Percentiles rank a stretch among this genome's conserved stretches.
Conservation (phyloP, 2,888 invertebrate genomes). For the Proisotoma minuta region DNA sequence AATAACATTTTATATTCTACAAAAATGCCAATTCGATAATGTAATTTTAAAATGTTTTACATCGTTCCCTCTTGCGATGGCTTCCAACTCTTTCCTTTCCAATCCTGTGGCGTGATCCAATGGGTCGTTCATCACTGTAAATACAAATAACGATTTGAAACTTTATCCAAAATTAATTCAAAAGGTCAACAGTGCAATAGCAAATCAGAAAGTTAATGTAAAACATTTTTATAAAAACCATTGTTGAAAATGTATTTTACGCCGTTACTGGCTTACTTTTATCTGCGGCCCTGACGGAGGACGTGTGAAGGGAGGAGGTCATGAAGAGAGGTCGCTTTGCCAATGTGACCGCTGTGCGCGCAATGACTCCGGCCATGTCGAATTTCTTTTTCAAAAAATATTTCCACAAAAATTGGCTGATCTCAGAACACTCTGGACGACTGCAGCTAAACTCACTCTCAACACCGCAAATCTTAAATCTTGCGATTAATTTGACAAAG, state of each 20-base stretch:
- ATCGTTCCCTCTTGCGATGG: slow-evolving; percentile 79
- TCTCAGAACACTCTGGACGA: no score
- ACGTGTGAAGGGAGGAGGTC: slow-evolving; percentile 17
- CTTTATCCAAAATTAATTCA: background rate
- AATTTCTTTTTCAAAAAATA: no score
- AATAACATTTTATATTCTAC: slow-evolving; percentile 4
- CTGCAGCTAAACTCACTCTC: no score
- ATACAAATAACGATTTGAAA: slow-evolving; percentile 2
- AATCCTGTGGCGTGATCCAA: slow-evolving; percentile 89
- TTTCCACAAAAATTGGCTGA: no score
- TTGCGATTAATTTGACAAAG: no score
- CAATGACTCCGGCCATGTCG: slow-evolving; percentile 41
- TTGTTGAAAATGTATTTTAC: background rate
- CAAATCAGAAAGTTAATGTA: slow-evolving; percentile 1
- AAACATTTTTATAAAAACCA: slow-evolving; percentile 8
- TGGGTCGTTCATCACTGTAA: slow-evolving; percentile 75
- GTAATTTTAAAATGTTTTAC: slow-evolving; percentile 50
- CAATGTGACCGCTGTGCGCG: slow-evolving; percentile 23
- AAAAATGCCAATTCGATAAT: background rate
- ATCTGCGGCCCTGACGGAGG: slow-evolving; percentile 15
- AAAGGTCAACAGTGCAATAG: background rate
- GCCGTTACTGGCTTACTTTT: slow-evolving; percentile 18
- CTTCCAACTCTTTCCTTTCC: slow-evolving; percentile 83
- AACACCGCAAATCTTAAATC: no score
- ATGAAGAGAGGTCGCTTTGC: slow-evolving; percentile 27